These are phyloP conservation scores for Regulus satrapa DNA, from an alignment of 2,113 vertebrate species.

Conservation along the genomic window DNA sequence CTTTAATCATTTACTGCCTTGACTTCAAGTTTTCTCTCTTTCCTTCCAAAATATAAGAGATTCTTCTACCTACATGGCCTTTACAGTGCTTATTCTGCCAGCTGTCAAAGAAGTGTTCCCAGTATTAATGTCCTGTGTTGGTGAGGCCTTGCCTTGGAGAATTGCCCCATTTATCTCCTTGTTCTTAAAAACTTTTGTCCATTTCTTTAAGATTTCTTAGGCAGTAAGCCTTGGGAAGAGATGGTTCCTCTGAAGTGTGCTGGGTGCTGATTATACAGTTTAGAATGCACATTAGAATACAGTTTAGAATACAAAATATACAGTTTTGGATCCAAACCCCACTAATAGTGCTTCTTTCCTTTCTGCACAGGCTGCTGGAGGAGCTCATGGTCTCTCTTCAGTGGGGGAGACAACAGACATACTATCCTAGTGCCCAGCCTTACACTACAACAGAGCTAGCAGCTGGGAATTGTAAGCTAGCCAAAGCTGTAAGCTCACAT, in stretches of 20 bases:
- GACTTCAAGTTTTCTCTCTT: not conserved
- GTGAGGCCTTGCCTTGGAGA: not conserved
- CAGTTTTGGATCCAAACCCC: not conserved
- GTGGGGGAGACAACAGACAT: constrained; percentile 92
- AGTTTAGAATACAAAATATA: no score
- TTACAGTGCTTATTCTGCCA: not conserved
- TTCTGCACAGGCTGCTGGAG: constrained; percentile 81
- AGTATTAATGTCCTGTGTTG: not conserved
- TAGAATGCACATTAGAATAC: no score
- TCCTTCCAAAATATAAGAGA: not conserved
- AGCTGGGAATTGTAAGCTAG: constrained; percentile 82
- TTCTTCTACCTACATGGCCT: not conserved
- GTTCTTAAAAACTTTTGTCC: not conserved
- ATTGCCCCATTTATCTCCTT: not conserved
- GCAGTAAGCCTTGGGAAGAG: not conserved
- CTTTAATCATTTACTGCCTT: not conserved
- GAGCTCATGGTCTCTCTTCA: constrained; percentile 92
- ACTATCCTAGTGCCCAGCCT: constrained; percentile 84
- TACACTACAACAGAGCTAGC: constrained; percentile 88
- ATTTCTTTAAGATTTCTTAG: not conserved
- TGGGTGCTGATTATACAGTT: not conserved
- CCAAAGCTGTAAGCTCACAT: constrained; percentile 85
- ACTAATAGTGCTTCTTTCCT: not conserved
- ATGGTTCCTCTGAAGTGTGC: not conserved
- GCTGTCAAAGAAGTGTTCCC: not conserved